Conservation (phyloP, 2,113 vertebrate species). For the Dromas ardeola region DNA sequence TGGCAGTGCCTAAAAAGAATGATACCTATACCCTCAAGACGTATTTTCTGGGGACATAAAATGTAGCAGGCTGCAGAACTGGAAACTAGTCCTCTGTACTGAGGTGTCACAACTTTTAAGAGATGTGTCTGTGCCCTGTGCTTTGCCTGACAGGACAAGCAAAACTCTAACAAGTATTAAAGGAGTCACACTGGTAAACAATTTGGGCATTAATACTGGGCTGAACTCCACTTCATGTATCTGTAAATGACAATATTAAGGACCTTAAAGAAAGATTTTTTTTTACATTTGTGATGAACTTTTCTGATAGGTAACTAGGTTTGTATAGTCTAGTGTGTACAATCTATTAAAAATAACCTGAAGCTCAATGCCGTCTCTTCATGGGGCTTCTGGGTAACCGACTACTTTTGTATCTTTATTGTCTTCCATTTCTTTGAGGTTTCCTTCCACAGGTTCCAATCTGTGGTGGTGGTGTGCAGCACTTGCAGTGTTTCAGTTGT, state of each 20-base stretch:
- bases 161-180: not conserved
- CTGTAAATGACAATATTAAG: not conserved
- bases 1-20: not conserved
- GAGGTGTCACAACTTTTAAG: not conserved
- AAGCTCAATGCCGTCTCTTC: not conserved
- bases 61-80: not conserved
- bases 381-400: not conserved
- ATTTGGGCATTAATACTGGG: not conserved
- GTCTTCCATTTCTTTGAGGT: not conserved
- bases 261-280: not conserved
- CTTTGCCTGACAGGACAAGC: not conserved
- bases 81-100: not conserved
- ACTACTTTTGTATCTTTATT: not conserved
- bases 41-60: not conserved
- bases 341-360: not conserved
- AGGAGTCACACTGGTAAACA: not conserved
- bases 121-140: not conserved
- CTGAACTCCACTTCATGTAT: not conserved
- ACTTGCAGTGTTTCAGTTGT: not conserved
- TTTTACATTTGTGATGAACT: not conserved
- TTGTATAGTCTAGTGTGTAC: not conserved
- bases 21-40: not conserved
- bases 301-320: not conserved
- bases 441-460: not conserved
- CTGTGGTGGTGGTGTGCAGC: not conserved